A percentile compares a stretch with the other conserved stretches of the same genome.
phyloP scores from a whole-genome alignment of 2,113 vertebrate genomes.

The Nanger granti region DNA sequence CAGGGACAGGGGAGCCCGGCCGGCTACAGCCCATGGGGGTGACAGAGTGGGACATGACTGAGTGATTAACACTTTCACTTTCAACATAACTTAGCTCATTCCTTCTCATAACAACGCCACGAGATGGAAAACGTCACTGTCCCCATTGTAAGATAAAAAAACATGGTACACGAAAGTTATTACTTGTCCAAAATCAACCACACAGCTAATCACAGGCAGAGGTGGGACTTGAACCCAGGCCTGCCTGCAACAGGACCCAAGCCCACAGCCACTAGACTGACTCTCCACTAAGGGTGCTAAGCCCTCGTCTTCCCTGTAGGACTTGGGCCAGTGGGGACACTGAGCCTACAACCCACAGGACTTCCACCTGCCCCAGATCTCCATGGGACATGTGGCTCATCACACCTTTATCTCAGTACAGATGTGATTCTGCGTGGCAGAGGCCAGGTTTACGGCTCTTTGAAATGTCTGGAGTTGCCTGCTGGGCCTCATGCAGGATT shows the following conservation, averaged over 20 bases:
- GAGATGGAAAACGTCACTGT: background rate
- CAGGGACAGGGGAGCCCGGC: background rate
- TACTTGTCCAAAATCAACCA: background rate
- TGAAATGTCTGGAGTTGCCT: background rate
- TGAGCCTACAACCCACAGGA: background rate
- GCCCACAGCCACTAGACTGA: background rate
- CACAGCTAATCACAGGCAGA: background rate
- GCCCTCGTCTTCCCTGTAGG: fast-evolving
- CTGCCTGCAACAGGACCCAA: background rate
- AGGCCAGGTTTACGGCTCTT: background rate
- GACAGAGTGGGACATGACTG: background rate
- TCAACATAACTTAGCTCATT: background rate
- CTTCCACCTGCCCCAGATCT: background rate
- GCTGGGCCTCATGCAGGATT: background rate
- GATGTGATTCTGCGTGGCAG: background rate
- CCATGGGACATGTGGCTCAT: background rate
- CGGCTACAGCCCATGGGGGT: background rate
- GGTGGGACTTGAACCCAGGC: background rate
- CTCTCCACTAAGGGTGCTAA: fast-evolving
- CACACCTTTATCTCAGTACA: background rate
- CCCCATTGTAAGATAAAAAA: background rate
- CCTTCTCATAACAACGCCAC: background rate
- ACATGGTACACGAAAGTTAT: background rate
- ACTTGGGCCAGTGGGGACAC: background rate
- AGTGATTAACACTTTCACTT: background rate